phyloP scores from a whole-genome alignment of 2,888 invertebrate species.

The Theristus sp. region DNA sequence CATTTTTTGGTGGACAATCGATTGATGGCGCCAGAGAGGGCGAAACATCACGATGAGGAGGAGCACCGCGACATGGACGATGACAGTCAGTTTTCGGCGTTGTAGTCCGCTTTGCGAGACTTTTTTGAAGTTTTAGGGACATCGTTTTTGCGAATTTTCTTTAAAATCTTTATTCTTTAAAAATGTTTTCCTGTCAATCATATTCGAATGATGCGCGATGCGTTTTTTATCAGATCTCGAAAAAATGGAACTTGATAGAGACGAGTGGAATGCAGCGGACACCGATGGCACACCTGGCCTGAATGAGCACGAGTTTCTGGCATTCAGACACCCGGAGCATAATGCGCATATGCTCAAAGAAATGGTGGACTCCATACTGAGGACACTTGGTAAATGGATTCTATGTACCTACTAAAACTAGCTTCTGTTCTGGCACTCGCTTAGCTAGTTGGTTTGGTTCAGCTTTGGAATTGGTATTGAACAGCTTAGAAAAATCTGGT shows the following conservation, averaged over 20 bases:
- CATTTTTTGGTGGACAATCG: slow-evolving; percentile 53
- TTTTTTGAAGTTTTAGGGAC: too few species aligned
- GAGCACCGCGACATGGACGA: slow-evolving; percentile 10
- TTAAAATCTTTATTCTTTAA: too few species aligned
- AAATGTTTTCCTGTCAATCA: too few species aligned
- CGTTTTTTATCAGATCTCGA: slow-evolving; percentile 42
- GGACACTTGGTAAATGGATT: slow-evolving; percentile 44
- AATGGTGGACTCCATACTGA: slow-evolving; percentile 54
- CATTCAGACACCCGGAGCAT: slow-evolving; percentile 55
- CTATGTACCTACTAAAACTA: slow-evolving; percentile 3
- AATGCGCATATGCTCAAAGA: slow-evolving; percentile 47
- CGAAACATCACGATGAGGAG: slow-evolving; percentile 9
- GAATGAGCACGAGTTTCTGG: slow-evolving; percentile 54
- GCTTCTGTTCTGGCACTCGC: too few species aligned
- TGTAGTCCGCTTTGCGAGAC: too few species aligned
- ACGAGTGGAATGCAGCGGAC: slow-evolving; percentile 54
- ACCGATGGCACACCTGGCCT: slow-evolving; percentile 53
- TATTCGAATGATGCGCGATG: too few species aligned
- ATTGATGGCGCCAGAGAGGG: slow-evolving; percentile 43
- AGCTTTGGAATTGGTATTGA: too few species aligned
- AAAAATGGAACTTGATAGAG: slow-evolving; percentile 54
- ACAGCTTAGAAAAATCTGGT: too few species aligned
- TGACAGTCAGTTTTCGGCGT: slow-evolving; percentile 9
- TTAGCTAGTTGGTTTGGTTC: too few species aligned
- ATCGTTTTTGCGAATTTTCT: too few species aligned